phyloP scores from a whole-genome alignment of 35 echinoderm and acorn worm genomes.

The Eucidaris tribuloides region DNA sequence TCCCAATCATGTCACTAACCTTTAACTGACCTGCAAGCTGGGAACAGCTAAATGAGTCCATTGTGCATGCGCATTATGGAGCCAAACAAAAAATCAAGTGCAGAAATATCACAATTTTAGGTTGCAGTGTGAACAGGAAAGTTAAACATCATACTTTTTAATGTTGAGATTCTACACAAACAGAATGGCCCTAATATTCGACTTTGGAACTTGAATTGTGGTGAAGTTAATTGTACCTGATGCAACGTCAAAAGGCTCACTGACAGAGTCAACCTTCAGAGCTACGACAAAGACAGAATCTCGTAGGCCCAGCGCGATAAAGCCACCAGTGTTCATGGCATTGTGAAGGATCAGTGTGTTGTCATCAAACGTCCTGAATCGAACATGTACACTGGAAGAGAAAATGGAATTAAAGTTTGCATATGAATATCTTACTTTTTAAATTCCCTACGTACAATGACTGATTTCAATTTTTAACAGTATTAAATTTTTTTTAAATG shows the following conservation, averaged over 20 bases:
- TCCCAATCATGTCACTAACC: no score
- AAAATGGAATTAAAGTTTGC: neutral
- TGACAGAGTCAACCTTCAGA: neutral
- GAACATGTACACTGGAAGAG: conserved; percentile 39
- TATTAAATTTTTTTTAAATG: neutral
- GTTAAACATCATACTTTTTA: no score
- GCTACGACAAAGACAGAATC: conserved; percentile 36
- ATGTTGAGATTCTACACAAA: neutral
- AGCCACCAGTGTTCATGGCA: conserved; percentile 13
- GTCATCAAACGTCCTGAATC: conserved; percentile 75
- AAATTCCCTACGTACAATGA: neutral
- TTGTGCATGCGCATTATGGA: no score
- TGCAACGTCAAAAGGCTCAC: conserved; percentile 5
- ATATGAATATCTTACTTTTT: neutral
- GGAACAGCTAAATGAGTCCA: no score
- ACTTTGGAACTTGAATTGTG: neutral
- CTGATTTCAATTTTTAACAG: neutral
- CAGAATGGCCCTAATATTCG: neutral
- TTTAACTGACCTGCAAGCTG: no score
- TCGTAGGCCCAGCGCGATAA: conserved; percentile 48
- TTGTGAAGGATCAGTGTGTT: conserved; percentile 62
- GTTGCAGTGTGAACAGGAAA: no score
- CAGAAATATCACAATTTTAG: no score
- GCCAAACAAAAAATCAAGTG: no score
- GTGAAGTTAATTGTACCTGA: conserved; percentile 39